Percentiles rank a stretch among this genome's conserved stretches.
These are phyloP conservation scores for Erynnis tages DNA, from an alignment of 2,888 invertebrate genomes.

Conservation along the genomic window DNA sequence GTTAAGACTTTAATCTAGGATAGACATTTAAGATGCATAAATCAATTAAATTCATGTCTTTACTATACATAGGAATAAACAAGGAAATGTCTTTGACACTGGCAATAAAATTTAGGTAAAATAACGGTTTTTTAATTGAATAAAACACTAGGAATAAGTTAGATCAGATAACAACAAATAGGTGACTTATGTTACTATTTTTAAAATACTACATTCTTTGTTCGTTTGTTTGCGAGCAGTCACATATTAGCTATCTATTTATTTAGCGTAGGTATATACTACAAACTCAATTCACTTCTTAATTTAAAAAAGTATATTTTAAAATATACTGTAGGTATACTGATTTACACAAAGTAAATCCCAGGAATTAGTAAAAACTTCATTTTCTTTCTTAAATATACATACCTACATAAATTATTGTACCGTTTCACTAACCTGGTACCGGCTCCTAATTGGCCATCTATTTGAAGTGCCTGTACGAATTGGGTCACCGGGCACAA, in stretches of 20 bases:
- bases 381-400: neutral
- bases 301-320: constrained; percentile 24
- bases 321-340: constrained; percentile 40
- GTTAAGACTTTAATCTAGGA: too few species aligned
- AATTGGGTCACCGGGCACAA: constrained; percentile 8
- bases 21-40: too few species aligned
- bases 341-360: constrained; percentile 17
- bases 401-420: constrained; percentile 17
- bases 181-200: too few species aligned
- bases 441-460: constrained; percentile 51
- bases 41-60: too few species aligned
- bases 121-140: too few species aligned
- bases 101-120: too few species aligned
- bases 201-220: neutral
- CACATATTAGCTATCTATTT: constrained; percentile 32
- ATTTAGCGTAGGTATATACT: constrained; percentile 36
- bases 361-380: neutral
- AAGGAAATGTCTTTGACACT: too few species aligned
- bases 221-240: constrained; percentile 23
- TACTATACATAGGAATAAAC: too few species aligned
- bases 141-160: too few species aligned
- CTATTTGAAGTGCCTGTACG: constrained; percentile 10
- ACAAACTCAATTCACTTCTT: constrained; percentile 4
- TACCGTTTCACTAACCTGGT: constrained; percentile 48
- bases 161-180: too few species aligned